Conservation (phyloP, 64 coral and sea anemone species). For the Porites australiensis region DNA sequence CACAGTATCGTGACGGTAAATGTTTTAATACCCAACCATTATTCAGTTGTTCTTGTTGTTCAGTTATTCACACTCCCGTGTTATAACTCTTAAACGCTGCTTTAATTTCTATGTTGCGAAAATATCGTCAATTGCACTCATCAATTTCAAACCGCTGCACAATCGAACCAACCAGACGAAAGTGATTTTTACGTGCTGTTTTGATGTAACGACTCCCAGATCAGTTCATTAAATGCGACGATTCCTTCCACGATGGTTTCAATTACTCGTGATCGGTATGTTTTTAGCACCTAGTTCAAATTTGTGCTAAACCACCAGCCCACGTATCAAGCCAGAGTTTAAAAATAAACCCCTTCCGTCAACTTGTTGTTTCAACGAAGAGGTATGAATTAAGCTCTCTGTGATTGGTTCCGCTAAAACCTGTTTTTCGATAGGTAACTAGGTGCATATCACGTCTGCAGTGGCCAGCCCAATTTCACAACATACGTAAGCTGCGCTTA, state of each 20-base stretch:
- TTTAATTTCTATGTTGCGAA: slow-evolving; percentile 11
- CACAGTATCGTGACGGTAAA: too few species aligned
- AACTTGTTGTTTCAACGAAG: slow-evolving; percentile 43
- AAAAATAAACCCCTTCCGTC: slow-evolving; percentile 41
- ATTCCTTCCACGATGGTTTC: background rate
- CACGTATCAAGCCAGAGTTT: slow-evolving; percentile 25
- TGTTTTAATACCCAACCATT: background rate
- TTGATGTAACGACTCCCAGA: slow-evolving; percentile 14
- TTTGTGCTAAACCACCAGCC: slow-evolving; percentile 4
- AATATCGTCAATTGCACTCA: background rate
- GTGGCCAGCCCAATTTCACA: too few species aligned
- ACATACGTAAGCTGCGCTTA: background rate
- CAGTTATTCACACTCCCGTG: background rate
- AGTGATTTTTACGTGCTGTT: background rate
- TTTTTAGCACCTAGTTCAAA: slow-evolving; percentile 18
- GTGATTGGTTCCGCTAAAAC: slow-evolving; percentile 27
- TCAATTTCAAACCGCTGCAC: background rate
- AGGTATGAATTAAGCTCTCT: background rate
- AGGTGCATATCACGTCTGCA: slow-evolving; percentile 21
- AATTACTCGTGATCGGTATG: slow-evolving; percentile 14
- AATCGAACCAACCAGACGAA: background rate
- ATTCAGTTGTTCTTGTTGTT: background rate
- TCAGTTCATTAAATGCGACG: slow-evolving; percentile 20
- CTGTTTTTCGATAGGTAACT: slow-evolving; percentile 20
- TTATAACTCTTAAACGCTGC: background rate